Conservation (phyloP, 2,888 invertebrate genomes). For the Eumacrocentrus americanus region DNA sequence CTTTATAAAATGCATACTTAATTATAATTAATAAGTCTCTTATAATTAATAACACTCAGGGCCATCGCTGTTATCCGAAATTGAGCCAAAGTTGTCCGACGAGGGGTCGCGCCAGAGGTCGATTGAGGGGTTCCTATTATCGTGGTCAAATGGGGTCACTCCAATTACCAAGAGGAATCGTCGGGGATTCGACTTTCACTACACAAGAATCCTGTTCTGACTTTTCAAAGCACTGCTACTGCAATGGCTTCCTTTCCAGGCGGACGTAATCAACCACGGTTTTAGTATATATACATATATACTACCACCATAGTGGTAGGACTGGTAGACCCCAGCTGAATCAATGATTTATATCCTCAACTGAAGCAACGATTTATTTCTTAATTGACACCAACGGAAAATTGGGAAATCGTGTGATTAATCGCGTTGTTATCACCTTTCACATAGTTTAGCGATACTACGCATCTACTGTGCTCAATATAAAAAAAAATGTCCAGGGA, state of each 20-base stretch:
- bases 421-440: neutral
- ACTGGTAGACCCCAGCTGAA: too few relatives aligned
- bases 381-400: neutral
- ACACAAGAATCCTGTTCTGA: neutral
- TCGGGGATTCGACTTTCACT: conserved; percentile 18
- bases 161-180: conserved; percentile 46
- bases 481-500: conserved; percentile 41
- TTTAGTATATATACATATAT: too few relatives aligned
- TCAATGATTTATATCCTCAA: too few relatives aligned
- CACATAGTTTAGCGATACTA: too few relatives aligned
- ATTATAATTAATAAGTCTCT: too few relatives aligned
- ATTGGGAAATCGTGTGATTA: neutral
- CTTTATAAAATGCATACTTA: too few relatives aligned
- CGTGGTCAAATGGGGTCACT: conserved; percentile 56
- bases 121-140: conserved; percentile 49
- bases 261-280: neutral
- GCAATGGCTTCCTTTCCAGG: conserved; percentile 1
- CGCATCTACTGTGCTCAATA: too few relatives aligned
- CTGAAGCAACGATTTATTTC: neutral
- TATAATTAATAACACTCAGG: too few relatives aligned
- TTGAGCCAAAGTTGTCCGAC: conserved; percentile 11
- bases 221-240: neutral
- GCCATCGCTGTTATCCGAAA: neutral
- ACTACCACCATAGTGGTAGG: too few relatives aligned
- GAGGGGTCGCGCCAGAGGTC: conserved; percentile 36